phyloP scores from a whole-genome alignment of 2,888 invertebrate genomes.

The Tholera decimalis region DNA sequence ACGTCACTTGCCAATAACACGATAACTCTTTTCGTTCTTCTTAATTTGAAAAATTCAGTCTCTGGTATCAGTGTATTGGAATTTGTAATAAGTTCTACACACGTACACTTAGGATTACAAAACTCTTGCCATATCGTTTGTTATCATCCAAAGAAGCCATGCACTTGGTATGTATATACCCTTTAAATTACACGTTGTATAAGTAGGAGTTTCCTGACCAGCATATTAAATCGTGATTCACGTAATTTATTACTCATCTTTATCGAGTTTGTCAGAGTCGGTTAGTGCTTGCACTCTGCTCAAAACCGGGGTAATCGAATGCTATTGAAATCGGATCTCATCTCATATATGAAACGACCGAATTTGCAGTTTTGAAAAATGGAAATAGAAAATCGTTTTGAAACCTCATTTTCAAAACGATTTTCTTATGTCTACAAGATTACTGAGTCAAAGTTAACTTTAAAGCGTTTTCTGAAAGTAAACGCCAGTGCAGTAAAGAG shows the following conservation, averaged over 20 bases:
- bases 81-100: too few relatives aligned
- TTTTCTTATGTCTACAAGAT: neutral
- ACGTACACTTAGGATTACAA: too few relatives aligned
- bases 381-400: too few relatives aligned
- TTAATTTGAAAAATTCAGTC: too few relatives aligned
- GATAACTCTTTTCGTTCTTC: too few relatives aligned
- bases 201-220: slow-evolving; percentile 17
- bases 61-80: too few relatives aligned
- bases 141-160: too few relatives aligned
- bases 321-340: neutral
- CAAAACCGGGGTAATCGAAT: neutral
- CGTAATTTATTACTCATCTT: slow-evolving; percentile 34
- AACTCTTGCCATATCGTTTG: too few relatives aligned
- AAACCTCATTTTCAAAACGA: neutral
- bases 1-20: too few relatives aligned
- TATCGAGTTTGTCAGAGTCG: slow-evolving; percentile 25
- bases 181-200: too few relatives aligned
- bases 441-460: neutral
- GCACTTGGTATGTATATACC: too few relatives aligned
- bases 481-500: neutral
- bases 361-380: neutral
- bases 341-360: neutral
- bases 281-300: neutral
- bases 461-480: neutral
- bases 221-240: slow-evolving; percentile 43